Evolutionary conservation across 2,888 invertebrate species (phyloP).

Genomic region (Noctua janthe): DNA sequence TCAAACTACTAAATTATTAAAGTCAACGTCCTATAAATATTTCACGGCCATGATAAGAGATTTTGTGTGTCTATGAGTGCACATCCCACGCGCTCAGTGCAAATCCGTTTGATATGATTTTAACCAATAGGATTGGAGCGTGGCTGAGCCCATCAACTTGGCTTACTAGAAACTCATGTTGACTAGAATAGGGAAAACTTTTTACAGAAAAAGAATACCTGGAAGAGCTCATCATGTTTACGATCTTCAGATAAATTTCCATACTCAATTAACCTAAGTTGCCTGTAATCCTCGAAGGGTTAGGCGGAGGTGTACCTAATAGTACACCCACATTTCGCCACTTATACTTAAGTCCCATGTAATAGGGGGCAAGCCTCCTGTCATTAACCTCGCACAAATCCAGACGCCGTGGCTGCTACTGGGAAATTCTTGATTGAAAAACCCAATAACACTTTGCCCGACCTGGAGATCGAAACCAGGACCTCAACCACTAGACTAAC

Average conservation of each 20-base stretch:
- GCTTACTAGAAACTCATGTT: background rate
- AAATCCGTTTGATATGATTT: slow-evolving; percentile 14
- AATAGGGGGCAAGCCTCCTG: too few species aligned
- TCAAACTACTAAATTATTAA: background rate
- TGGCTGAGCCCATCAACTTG: background rate
- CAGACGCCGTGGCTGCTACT: too few species aligned
- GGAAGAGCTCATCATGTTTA: background rate
- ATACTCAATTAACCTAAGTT: too few species aligned
- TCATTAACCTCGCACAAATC: too few species aligned
- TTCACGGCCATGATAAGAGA: slow-evolving; percentile 3
- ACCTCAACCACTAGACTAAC: too few species aligned
- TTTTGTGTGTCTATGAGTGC: background rate
- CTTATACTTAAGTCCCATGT: too few species aligned
- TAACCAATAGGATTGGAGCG: slow-evolving; percentile 9
- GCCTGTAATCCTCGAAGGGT: too few species aligned
- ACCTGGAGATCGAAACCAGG: too few species aligned
- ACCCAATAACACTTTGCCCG: too few species aligned
- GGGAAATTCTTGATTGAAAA: too few species aligned
- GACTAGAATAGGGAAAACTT: background rate
- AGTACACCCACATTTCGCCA: too few species aligned
- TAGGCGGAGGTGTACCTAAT: too few species aligned
- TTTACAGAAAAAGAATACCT: background rate
- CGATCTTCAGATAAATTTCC: background rate
- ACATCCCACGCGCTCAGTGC: background rate
- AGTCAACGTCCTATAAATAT: background rate